Evolutionary conservation across 2,797 vertebrate species (phyloP).

Genomic region (Trachops cirrhosus): DNA sequence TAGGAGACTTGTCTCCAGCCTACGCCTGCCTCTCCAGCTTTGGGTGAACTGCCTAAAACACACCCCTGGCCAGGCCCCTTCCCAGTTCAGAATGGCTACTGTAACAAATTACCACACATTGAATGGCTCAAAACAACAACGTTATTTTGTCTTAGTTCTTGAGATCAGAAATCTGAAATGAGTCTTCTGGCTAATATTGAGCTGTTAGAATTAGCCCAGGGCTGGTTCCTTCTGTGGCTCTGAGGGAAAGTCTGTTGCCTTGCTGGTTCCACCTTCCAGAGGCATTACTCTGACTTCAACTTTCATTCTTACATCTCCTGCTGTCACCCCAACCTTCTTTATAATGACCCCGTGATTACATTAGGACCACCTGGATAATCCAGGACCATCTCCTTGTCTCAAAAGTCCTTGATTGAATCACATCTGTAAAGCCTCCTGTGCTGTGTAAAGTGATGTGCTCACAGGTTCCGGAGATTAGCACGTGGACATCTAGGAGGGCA

Average conservation of each 20-base stretch:
- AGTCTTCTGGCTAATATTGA: not conserved
- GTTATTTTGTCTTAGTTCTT: not conserved
- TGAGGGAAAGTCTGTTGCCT: not conserved
- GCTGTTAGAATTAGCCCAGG: not conserved
- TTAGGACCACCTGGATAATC: not conserved
- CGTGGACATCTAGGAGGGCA: not conserved
- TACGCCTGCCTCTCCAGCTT: not conserved
- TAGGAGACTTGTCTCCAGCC: not conserved
- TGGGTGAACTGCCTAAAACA: not conserved
- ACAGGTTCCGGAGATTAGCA: not conserved
- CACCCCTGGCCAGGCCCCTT: not conserved
- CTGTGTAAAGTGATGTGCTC: not conserved
- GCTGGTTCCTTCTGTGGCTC: not conserved
- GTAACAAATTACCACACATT: not conserved
- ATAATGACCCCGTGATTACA: not conserved
- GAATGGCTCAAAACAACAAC: not conserved
- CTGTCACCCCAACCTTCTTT: not conserved
- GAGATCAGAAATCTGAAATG: not conserved
- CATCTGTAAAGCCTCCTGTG: not conserved
- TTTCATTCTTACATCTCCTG: not conserved
- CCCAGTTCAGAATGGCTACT: not conserved
- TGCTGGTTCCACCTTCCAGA: not conserved
- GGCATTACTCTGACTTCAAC: not conserved
- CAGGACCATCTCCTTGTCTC: not conserved
- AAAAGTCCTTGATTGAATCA: not conserved